These are phyloP conservation scores for Schizothorax lantsangensis DNA, from an alignment of 2,797 vertebrate genomes.

Conservation along the genomic window DNA sequence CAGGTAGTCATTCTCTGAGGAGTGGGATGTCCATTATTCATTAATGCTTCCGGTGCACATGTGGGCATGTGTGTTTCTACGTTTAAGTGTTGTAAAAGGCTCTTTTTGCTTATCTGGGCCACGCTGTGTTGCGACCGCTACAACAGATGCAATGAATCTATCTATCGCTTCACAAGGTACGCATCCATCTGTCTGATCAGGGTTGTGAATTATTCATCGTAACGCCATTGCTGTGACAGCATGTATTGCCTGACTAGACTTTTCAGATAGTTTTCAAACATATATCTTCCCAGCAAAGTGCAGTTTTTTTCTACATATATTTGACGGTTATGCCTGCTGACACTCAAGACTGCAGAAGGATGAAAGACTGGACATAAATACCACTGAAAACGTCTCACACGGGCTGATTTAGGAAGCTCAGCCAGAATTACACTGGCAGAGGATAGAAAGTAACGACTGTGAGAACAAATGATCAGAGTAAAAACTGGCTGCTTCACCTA, in stretches of 20 bases:
- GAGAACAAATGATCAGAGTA: conserved; percentile 14
- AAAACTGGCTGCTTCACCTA: conserved; percentile 32
- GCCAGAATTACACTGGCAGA: neutral
- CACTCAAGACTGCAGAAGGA: conserved; percentile 20
- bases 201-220: conserved; percentile 76
- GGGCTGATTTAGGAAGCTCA: neutral
- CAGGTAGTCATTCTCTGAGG: conserved; percentile 51
- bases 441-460: neutral
- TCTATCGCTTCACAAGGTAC: conserved; percentile 51
- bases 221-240: conserved; percentile 68
- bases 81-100: conserved; percentile 7
- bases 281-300: neutral
- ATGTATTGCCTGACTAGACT: conserved; percentile 14
- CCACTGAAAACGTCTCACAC: conserved; percentile 22
- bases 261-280: neutral
- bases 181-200: conserved; percentile 65
- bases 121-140: conserved; percentile 12
- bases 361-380: conserved; percentile 31
- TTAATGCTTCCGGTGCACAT: conserved; percentile 45
- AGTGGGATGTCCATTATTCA: conserved; percentile 57
- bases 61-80: conserved; percentile 17
- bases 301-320: neutral
- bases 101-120: conserved; percentile 41
- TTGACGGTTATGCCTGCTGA: neutral
- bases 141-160: conserved; percentile 23